phyloP scores from a whole-genome alignment of 2,797 vertebrate species.

The Hypotaenidia okinawae region DNA sequence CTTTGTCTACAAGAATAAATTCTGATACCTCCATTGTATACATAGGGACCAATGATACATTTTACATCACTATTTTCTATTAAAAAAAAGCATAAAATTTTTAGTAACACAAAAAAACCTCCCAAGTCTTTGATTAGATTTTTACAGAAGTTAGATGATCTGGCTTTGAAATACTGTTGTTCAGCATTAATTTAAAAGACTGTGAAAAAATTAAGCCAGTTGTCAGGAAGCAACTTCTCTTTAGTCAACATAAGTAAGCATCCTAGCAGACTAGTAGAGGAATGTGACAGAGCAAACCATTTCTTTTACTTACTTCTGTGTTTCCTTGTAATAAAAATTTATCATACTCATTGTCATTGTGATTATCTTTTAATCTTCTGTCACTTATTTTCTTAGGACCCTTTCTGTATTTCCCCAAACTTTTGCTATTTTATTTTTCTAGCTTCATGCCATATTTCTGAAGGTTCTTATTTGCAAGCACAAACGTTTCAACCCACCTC shows the following conservation, averaged over 20 bases:
- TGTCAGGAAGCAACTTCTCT: background rate
- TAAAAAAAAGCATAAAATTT: background rate
- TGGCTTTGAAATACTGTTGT: background rate
- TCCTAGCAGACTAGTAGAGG: background rate
- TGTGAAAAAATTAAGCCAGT: background rate
- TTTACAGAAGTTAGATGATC: background rate
- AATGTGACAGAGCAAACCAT: background rate
- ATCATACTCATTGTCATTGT: background rate
- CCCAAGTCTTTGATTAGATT: background rate
- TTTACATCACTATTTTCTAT: background rate
- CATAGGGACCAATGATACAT: background rate
- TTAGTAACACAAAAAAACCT: background rate
- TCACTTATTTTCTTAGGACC: background rate
- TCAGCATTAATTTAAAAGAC: background rate
- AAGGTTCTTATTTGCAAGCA: background rate
- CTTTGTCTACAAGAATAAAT: background rate
- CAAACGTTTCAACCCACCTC: conserved; percentile 13
- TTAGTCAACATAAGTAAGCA: background rate
- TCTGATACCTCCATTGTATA: background rate
- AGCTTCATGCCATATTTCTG: background rate
- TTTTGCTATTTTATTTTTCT: background rate
- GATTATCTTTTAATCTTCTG: background rate
- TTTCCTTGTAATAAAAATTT: background rate
- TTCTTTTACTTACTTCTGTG: background rate
- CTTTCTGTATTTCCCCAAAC: background rate